A percentile compares a stretch with the other conserved stretches of the same genome.
Evolutionary conservation across 2,888 invertebrate genomes (phyloP).

Genomic region (Polydrusus pterygomalis): DNA sequence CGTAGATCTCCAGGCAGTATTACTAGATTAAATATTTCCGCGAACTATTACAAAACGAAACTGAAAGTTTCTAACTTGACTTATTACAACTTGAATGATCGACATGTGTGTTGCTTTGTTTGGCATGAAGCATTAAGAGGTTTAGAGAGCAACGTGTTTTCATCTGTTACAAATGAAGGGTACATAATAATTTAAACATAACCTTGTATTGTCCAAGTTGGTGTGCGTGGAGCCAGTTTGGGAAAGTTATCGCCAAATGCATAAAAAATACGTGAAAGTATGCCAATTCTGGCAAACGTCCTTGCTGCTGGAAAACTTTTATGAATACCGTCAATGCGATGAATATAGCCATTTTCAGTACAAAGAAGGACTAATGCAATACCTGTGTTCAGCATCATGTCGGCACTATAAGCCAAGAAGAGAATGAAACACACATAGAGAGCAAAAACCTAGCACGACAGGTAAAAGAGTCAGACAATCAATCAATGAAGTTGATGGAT

Average conservation of each 20-base stretch:
- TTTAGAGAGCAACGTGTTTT: conserved; percentile 7
- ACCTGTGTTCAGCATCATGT: not conserved
- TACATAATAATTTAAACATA: no score
- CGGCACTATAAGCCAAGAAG: conserved; percentile 1
- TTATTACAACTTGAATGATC: conserved; percentile 2
- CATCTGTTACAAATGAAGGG: conserved; percentile 12
- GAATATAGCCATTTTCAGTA: conserved; percentile 8
- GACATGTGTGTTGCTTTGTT: not conserved
- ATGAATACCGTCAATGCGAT: conserved; percentile 8
- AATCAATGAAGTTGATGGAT: not conserved
- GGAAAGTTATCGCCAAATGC: conserved; percentile 18
- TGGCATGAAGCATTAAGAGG: not conserved
- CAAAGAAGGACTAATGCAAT: conserved; percentile 17
- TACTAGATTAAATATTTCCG: not conserved
- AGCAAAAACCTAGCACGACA: conserved; percentile 5
- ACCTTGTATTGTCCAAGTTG: no score
- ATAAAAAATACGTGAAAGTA: conserved; percentile 1
- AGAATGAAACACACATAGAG: not conserved
- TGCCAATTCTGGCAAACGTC: not conserved
- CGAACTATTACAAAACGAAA: conserved; percentile 18
- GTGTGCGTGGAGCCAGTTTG: not conserved
- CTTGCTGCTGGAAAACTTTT: conserved; percentile 16
- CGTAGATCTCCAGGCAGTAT: conserved; percentile 13
- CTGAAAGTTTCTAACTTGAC: conserved; percentile 13
- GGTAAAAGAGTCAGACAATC: conserved; percentile 12